phyloP scores from a whole-genome alignment of 2,888 invertebrate species.

The Pseudolycoriella hygida region DNA sequence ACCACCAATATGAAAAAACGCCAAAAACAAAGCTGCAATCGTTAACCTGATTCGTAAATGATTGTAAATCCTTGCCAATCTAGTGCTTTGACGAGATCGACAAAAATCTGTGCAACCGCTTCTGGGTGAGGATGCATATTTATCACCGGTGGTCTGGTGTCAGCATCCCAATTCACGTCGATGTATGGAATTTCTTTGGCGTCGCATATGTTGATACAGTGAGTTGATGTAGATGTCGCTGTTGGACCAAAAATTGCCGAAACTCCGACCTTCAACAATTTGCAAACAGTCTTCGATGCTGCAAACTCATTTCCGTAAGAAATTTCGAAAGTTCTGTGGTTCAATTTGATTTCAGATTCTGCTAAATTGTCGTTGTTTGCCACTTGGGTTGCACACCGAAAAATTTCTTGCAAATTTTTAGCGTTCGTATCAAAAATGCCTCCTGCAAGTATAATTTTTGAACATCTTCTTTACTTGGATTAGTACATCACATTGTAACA shows the following conservation, averaged over 20 bases:
- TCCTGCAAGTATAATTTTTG: no score
- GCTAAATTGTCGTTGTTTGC: slow-evolving; percentile 31
- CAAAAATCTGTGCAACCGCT: slow-evolving; percentile 39
- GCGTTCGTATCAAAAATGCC: slow-evolving; percentile 41
- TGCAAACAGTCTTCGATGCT: slow-evolving; percentile 35
- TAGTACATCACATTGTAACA: no score
- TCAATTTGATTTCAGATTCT: slow-evolving; percentile 22
- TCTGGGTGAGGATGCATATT: slow-evolving; percentile 60
- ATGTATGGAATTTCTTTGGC: slow-evolving; percentile 73
- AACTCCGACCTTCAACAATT: slow-evolving; percentile 43
- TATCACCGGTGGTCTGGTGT: slow-evolving; percentile 34
- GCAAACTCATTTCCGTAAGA: slow-evolving; percentile 36
- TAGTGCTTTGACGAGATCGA: slow-evolving; percentile 49
- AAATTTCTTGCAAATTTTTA: slow-evolving; percentile 35
- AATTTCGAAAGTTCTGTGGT: slow-evolving; percentile 24
- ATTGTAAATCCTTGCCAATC: slow-evolving; percentile 75
- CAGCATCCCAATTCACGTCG: slow-evolving; percentile 55
- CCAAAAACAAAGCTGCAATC: slow-evolving; percentile 3
- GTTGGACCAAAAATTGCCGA: slow-evolving; percentile 74
- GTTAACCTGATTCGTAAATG: slow-evolving; percentile 46
- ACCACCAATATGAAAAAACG: slow-evolving; percentile 2
- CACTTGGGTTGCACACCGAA: slow-evolving; percentile 34
- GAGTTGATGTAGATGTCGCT: slow-evolving; percentile 43
- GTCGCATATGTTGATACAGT: slow-evolving; percentile 70
- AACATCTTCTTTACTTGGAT: no score